These are phyloP conservation scores for Carabus problematicus DNA, from an alignment of 2,888 invertebrate species.

Conservation along the genomic window DNA sequence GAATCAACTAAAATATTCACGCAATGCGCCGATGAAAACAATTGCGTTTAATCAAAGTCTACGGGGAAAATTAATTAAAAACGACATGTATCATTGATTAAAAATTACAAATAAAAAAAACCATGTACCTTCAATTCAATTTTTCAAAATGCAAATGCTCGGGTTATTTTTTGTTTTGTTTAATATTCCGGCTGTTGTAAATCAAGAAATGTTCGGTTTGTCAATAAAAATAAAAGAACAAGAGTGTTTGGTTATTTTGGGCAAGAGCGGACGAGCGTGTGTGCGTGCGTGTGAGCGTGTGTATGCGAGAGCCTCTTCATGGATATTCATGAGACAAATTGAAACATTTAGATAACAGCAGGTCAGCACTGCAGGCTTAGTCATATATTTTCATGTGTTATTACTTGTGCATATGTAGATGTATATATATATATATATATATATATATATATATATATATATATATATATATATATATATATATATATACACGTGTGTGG, in stretches of 20 bases:
- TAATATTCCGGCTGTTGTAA: constrained; percentile 23
- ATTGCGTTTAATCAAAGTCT: no score
- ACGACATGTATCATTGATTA: constrained; percentile 5
- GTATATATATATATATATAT: not conserved
- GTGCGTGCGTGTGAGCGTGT: no score
- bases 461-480: no score
- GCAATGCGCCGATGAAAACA: no score
- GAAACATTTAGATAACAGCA: constrained; percentile 39
- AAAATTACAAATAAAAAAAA: not conserved
- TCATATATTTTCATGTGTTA: constrained; percentile 7
- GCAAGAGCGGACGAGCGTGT: no score
- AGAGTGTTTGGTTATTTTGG: constrained; percentile 19
- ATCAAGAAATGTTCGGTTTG: constrained; percentile 14
- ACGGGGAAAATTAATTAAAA: constrained; percentile 2
- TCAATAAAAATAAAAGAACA: constrained; percentile 24
- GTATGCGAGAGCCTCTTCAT: not conserved
- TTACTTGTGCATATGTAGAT: constrained; percentile 5
- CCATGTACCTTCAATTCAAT: constrained; percentile 21
- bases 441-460: no score
- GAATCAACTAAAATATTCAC: no score
- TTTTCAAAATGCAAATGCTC: constrained; percentile 37
- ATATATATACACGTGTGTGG: constrained; percentile 27
- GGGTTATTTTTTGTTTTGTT: constrained; percentile 4
- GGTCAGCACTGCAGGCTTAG: not conserved
- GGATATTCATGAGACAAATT: constrained; percentile 41